Percentiles rank a stretch among this genome's conserved stretches.
Conservation (phyloP, 92 coral and sea anemone genomes). For the Paragorgia papillata region DNA sequence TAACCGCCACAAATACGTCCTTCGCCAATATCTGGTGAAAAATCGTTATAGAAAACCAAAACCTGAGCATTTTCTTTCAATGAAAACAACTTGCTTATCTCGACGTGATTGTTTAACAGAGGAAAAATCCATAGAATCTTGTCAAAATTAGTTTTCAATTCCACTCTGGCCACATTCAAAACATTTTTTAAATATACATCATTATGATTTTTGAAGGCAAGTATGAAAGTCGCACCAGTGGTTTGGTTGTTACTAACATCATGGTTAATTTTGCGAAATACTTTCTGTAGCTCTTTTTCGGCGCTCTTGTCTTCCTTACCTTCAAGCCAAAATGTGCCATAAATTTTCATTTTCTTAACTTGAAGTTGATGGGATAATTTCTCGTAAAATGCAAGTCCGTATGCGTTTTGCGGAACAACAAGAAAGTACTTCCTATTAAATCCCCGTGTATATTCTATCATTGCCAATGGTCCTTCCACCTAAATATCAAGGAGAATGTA, state of each 20-base stretch:
- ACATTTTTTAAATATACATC: neutral
- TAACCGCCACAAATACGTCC: neutral
- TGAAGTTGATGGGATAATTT: neutral
- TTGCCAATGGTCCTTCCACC: neutral
- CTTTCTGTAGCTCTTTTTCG: neutral
- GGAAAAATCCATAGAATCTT: slow-evolving; percentile 37
- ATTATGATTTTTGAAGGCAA: neutral
- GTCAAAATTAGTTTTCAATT: neutral
- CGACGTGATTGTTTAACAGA: neutral
- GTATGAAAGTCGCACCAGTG: neutral
- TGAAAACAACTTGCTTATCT: neutral
- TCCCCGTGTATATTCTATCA: neutral
- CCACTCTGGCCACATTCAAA: neutral
- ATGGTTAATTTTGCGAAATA: neutral
- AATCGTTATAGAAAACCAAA: neutral
- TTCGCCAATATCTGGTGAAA: neutral
- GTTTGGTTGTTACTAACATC: neutral
- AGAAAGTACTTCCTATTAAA: neutral
- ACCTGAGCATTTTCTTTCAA: neutral
- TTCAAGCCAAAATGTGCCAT: slow-evolving; percentile 21
- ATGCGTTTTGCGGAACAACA: slow-evolving; percentile 5
- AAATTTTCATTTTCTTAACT: slow-evolving; percentile 1
- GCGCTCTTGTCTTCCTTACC: neutral
- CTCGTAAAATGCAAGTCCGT: slow-evolving; percentile 11
- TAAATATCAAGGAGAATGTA: neutral